Percentiles rank a stretch among this genome's conserved stretches.
Evolutionary conservation across 2,797 vertebrate genomes (phyloP).

Genomic region (Chelidonichthys spinosus): DNA sequence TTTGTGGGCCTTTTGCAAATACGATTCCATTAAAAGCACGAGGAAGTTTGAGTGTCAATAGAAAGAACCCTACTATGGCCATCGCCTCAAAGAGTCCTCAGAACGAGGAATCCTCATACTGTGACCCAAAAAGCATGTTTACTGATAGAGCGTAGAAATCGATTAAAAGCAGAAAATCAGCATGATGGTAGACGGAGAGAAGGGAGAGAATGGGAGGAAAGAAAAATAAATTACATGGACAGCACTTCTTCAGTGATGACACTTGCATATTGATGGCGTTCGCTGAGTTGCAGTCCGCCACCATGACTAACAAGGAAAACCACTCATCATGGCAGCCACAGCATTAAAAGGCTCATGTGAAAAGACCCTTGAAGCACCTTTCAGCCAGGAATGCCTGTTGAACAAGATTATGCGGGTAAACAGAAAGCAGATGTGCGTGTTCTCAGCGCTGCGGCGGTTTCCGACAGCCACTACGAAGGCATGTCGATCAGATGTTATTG

Average conservation of each 20-base stretch:
- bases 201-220: conserved; percentile 27
- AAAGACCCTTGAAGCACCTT: conserved; percentile 68
- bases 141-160: conserved; percentile 80
- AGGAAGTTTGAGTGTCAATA: conserved; percentile 36
- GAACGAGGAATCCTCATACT: conserved; percentile 68
- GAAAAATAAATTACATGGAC: conserved; percentile 39
- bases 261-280: conserved; percentile 55
- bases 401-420: conserved; percentile 63
- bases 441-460: conserved; percentile 36
- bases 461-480: conserved; percentile 42
- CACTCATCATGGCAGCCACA: conserved; percentile 69
- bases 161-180: conserved; percentile 75
- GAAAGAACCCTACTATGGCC: conserved; percentile 11
- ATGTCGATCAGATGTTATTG: conserved; percentile 21
- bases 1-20: neutral
- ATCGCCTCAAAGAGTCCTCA: conserved; percentile 70
- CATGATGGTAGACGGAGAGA: conserved; percentile 36
- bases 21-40: conserved; percentile 5
- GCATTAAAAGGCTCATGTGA: conserved; percentile 57
- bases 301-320: conserved; percentile 69
- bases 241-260: conserved; percentile 73
- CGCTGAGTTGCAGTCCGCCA: conserved; percentile 54
- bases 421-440: conserved; percentile 73
- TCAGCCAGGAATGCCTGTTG: conserved; percentile 66
- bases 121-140: conserved; percentile 76